Conservation (phyloP, 2,888 invertebrate species). For the Apamea monoglypha region DNA sequence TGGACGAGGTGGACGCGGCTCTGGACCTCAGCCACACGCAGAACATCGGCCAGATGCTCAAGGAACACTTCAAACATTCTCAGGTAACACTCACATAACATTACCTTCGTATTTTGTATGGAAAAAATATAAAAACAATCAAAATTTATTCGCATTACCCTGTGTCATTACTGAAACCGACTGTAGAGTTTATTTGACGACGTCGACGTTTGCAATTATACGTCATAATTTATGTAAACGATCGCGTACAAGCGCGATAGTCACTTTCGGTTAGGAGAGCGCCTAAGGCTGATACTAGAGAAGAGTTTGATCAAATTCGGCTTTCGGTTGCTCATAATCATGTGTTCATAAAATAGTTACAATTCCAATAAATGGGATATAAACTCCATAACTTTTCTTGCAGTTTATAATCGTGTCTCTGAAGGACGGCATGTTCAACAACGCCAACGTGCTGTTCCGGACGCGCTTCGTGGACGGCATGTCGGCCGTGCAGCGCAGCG, state of each 20-base stretch:
- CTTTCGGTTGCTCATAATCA: not conserved
- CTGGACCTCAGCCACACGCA: slow-evolving; percentile 99
- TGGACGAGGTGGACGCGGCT: slow-evolving; percentile 99
- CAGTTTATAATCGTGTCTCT: slow-evolving; percentile 99
- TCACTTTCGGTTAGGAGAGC: not conserved
- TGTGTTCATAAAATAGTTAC: not conserved
- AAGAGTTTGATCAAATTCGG: not conserved
- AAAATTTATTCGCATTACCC: not conserved
- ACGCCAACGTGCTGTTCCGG: slow-evolving; percentile 99
- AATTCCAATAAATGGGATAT: not conserved
- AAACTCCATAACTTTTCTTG: slow-evolving; percentile 70
- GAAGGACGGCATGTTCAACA: slow-evolving; percentile 99
- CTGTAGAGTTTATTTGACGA: not conserved
- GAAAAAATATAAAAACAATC: too few species aligned
- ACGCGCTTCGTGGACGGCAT: slow-evolving; percentile 98
- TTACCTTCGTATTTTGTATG: not conserved
- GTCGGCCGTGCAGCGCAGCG: slow-evolving; percentile 95
- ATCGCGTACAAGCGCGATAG: not conserved
- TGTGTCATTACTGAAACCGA: not conserved
- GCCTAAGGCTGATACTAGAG: not conserved
- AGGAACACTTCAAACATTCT: slow-evolving; percentile 82
- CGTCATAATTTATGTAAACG: not conserved
- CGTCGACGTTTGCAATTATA: too few species aligned
- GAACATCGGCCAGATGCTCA: slow-evolving; percentile 99
- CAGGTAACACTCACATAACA: slow-evolving; percentile 59